Base-by-base conservation (phyloP, 2,797 vertebrate species). In the Meriones psammophilus region DNA sequence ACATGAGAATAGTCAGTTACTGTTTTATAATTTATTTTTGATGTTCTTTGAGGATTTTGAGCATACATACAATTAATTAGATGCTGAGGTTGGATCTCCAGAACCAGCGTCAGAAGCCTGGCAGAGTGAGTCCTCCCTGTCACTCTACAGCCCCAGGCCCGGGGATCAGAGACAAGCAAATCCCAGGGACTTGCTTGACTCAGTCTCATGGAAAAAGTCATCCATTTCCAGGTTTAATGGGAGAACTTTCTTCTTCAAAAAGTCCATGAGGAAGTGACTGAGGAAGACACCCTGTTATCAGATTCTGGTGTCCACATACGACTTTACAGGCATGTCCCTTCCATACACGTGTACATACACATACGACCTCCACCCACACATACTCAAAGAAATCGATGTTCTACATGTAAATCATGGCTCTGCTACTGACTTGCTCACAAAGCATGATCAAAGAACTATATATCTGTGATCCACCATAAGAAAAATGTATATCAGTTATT, bases 401-500 rank as follows among this genome's bases (percentile, higher is more conserved):
- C 42, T 74, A 58, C 88, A 36, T 60, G 4, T 76, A 69, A 94
- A 77, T 78, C 39, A 76, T 58, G 46, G 2, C 54, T 88, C 42
- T 93, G 39, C 8, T 79, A 28, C 8, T 76, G 22, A 92, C 13
- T 83, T 81, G 8, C 5, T 73, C 85, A 73, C 28, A 73, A 96
- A 54, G 58, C 24, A n/a, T 77, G 33, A 15, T 39, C 74, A 91
- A 95, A 26, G 8, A 9, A 30, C 24, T 60, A 1, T 54, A 0
- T 77, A 73, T 74, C 22, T 60, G 13, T 36, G 26, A 80, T 80
- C 17, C 0, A 24, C 14, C 8, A 71, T 73, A 3, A 80, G 18
- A 78, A 87, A 89, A 96, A 84, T 86, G 50, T 56, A 28, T 28
- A 88, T 64, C 78, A 73, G 83, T 50, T 80, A 69, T 30, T 83